A percentile compares a stretch with the other conserved stretches of the same genome.
Evolutionary conservation across 1,140 invertebrate species (phyloP).

Genomic region (Drosophila nebulosa): DNA sequence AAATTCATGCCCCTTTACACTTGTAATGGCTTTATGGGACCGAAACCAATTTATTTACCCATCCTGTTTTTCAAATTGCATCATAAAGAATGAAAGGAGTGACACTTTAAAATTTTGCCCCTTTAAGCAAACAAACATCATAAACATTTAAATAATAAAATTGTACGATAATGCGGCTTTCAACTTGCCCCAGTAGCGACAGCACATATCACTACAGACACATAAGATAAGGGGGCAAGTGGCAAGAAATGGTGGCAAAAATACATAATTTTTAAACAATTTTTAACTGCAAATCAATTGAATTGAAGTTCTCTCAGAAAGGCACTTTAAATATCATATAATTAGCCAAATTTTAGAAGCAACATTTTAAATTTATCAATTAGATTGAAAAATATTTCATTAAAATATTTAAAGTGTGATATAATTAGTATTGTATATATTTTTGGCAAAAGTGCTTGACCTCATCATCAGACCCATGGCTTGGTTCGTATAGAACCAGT

Average conservation of each 20-base stretch:
- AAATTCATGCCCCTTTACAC: slow-evolving; percentile 26
- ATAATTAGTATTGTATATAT: background rate
- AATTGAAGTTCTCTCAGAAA: background rate
- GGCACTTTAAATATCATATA: too few species aligned
- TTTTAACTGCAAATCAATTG: background rate
- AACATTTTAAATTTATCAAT: background rate
- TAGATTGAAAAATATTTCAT: background rate
- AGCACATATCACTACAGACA: too few species aligned
- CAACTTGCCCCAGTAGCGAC: too few species aligned
- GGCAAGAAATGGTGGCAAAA: too few species aligned
- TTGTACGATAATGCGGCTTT: slow-evolving; percentile 6
- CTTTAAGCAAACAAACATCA: slow-evolving; percentile 17
- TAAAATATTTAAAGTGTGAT: background rate
- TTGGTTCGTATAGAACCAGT: background rate
- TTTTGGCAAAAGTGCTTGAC: background rate
- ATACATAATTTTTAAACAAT: background rate
- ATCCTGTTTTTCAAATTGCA: slow-evolving; percentile 37
- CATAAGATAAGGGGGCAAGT: too few species aligned
- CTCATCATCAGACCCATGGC: background rate
- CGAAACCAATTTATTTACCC: slow-evolving; percentile 54
- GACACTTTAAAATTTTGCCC: slow-evolving; percentile 26
- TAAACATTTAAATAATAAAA: slow-evolving; percentile 44
- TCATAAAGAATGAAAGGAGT: slow-evolving; percentile 10
- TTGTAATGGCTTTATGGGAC: slow-evolving; percentile 44
- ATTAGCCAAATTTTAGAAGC: too few species aligned